Evolutionary conservation across 2,113 vertebrate genomes (phyloP).

Genomic region (Vulpes ferrilata): DNA sequence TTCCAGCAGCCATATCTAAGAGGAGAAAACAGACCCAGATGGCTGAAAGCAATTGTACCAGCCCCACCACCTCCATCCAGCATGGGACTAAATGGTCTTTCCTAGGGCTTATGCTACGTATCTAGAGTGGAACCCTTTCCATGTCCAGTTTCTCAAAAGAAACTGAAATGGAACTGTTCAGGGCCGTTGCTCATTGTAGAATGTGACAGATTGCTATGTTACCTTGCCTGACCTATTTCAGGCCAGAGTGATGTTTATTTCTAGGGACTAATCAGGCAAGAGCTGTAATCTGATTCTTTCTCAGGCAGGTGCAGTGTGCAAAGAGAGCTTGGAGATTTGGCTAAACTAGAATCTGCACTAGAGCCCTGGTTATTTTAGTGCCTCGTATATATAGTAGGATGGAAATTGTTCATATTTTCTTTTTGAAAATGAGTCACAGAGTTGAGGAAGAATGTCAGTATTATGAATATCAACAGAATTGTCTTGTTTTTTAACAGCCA

Average conservation of each 20-base stretch:
- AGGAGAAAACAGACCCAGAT: background rate
- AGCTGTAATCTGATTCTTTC: background rate
- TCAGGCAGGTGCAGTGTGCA: background rate
- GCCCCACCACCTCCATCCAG: background rate
- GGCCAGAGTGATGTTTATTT: background rate
- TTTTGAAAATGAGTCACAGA: background rate
- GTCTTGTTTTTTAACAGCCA: background rate
- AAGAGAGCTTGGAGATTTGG: background rate
- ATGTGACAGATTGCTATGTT: background rate
- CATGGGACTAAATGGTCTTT: background rate
- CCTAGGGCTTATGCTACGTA: background rate
- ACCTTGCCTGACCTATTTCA: background rate
- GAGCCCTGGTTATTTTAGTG: background rate
- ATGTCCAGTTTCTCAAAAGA: background rate
- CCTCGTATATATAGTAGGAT: background rate
- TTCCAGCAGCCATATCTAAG: background rate
- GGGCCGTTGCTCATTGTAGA: background rate
- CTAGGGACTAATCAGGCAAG: background rate
- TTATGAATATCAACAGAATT: background rate
- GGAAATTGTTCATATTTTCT: conserved; percentile 24
- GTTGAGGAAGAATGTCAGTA: background rate
- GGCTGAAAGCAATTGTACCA: background rate
- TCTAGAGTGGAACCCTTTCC: background rate
- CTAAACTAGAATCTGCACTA: background rate
- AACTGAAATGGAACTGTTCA: background rate